A percentile compares a stretch with the other conserved stretches of the same genome.
Evolutionary conservation across 1,140 invertebrate genomes (phyloP).

Genomic region (Drosophila mayri): DNA sequence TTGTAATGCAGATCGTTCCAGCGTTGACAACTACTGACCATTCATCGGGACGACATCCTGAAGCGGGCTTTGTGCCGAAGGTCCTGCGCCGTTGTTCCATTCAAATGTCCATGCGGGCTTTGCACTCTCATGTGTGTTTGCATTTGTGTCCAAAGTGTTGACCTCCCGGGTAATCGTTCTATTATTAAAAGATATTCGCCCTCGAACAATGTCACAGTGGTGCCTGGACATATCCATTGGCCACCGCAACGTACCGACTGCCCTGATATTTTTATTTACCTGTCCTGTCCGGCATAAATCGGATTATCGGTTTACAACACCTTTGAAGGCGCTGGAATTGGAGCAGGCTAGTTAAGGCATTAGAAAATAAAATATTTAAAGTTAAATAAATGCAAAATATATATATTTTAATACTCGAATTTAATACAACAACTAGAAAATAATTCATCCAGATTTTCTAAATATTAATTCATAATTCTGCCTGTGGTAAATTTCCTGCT

Average conservation of each 20-base stretch:
- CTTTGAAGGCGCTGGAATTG: conserved; percentile 31
- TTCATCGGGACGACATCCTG: conserved; percentile 13
- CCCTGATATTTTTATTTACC: conserved; percentile 50
- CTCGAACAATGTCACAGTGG: conserved; percentile 70
- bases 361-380: neutral
- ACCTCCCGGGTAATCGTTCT: conserved; percentile 75
- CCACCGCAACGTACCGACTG: conserved; percentile 30
- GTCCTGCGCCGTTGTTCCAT: conserved; percentile 69
- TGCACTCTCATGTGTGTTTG: conserved; percentile 16
- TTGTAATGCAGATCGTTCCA: conserved; percentile 75
- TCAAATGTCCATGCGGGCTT: conserved; percentile 63
- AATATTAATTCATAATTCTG: too few species aligned
- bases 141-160: conserved; percentile 66
- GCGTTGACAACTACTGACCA: conserved; percentile 32
- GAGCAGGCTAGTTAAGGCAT: conserved; percentile 14
- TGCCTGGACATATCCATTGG: conserved; percentile 26
- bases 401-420: too few species aligned
- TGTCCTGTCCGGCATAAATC: conserved; percentile 61
- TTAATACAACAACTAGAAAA: too few species aligned
- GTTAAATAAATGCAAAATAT: neutral
- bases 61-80: conserved; percentile 42
- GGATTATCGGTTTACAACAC: conserved; percentile 53
- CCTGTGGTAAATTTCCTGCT: neutral
- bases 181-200: conserved; percentile 73
- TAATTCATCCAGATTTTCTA: too few species aligned